Percentiles rank a stretch among this genome's conserved stretches.
These are phyloP conservation scores for Bambusicola thoracicus DNA, from an alignment of 2,113 vertebrate species.

Conservation along the genomic window DNA sequence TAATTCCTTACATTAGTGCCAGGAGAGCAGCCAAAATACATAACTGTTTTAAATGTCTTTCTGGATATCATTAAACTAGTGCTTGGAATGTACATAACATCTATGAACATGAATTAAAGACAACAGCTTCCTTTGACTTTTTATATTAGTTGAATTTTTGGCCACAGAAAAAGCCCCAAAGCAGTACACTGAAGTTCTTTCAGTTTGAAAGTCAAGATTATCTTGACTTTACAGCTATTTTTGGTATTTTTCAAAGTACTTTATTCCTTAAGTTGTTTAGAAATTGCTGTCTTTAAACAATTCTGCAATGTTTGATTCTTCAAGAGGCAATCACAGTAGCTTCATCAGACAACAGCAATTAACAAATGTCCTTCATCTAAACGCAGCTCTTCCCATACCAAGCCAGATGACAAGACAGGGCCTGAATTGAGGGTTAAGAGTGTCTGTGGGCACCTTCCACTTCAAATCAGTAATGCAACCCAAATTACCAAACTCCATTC, in stretches of 20 bases:
- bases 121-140: neutral
- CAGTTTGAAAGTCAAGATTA: neutral
- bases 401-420: neutral
- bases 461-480: neutral
- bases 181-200: neutral
- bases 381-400: neutral
- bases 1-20: neutral
- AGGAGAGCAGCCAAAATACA: neutral
- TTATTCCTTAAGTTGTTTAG: neutral
- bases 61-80: neutral
- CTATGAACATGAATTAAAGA: neutral
- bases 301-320: neutral
- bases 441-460: neutral
- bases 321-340: neutral
- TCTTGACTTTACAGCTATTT: neutral
- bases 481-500: neutral
- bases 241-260: neutral
- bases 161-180: neutral
- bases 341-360: neutral
- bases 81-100: neutral
- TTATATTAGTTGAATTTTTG: neutral
- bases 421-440: neutral
- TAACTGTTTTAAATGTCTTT: neutral
- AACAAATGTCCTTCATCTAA: neutral
- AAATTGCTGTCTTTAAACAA: neutral